phyloP scores from a whole-genome alignment of 2,888 invertebrate species.

The Lordiphosa andalusiaca region DNA sequence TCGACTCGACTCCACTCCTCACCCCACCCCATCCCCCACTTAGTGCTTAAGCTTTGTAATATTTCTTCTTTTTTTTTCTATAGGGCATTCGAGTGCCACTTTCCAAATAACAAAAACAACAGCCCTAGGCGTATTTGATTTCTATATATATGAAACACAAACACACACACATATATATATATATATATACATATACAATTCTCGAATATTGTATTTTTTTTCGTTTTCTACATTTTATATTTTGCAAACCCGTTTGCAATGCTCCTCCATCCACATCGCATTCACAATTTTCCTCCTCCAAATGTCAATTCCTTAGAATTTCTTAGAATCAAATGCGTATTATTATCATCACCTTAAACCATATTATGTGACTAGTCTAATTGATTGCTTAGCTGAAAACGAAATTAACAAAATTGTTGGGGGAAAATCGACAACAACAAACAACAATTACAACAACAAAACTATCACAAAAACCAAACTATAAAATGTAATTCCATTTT shows the following conservation, averaged over 20 bases:
- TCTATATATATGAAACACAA: constrained; percentile 9
- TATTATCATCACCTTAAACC: constrained; percentile 60
- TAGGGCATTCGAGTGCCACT: constrained; percentile 44
- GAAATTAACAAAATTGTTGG: constrained; percentile 21
- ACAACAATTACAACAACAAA: constrained; percentile 24
- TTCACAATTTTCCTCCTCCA: constrained; percentile 10
- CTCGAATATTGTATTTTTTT: constrained; percentile 59
- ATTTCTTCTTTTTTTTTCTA: constrained; percentile 13
- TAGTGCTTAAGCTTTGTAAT: constrained; percentile 6
- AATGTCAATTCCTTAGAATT: constrained; percentile 71
- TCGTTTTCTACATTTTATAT: constrained; percentile 20
- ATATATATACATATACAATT: constrained; percentile 33
- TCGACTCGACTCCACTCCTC: neutral
- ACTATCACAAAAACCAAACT: constrained; percentile 20
- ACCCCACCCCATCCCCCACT: neutral
- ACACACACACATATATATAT: neutral
- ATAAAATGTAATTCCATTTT: constrained; percentile 61
- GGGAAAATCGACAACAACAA: neutral
- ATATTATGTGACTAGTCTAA: constrained; percentile 73
- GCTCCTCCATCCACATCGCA: constrained; percentile 52
- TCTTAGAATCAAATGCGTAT: constrained; percentile 73
- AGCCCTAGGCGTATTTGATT: constrained; percentile 66
- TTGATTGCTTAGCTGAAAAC: constrained; percentile 62
- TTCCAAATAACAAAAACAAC: constrained; percentile 9
- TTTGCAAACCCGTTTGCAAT: constrained; percentile 52